These are phyloP conservation scores for Sebastes melanostomus DNA, from an alignment of 2,797 vertebrate genomes.

Conservation along the genomic window DNA sequence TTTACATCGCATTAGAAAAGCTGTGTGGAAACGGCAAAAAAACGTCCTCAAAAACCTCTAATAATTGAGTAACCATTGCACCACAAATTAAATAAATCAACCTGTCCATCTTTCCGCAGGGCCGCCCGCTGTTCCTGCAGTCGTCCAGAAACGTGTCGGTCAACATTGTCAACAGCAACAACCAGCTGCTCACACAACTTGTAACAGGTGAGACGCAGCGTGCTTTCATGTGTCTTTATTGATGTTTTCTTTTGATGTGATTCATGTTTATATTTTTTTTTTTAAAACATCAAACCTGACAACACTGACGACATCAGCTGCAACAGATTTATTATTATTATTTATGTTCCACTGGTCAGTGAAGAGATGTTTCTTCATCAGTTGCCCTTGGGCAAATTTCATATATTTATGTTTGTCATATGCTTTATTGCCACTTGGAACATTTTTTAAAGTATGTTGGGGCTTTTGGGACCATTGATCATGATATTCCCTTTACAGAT, in stretches of 20 bases:
- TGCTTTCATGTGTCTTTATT: background rate
- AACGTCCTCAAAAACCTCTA: too few species aligned
- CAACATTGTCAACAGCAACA: constrained; percentile 94
- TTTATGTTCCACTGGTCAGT: too few species aligned
- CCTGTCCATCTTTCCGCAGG: constrained; percentile 75
- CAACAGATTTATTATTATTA: background rate
- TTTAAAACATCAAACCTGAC: background rate
- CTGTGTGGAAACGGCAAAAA: background rate
- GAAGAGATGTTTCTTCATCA: background rate
- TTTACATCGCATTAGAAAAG: background rate
- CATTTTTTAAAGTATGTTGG: background rate
- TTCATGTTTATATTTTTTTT: background rate
- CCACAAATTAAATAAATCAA: background rate
- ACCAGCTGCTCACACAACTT: constrained; percentile 93
- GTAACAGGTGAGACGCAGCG: constrained; percentile 86
- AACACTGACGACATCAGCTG: constrained; percentile 27
- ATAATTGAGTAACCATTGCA: background rate
- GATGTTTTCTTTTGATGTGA: constrained; percentile 11
- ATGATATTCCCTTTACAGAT: background rate
- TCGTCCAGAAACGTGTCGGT: constrained; percentile 96
- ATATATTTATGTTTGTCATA: background rate
- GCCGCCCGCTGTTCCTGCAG: constrained; percentile 94
- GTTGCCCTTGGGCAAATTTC: background rate
- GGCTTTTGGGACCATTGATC: background rate
- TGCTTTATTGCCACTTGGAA: too few species aligned